A percentile compares a stretch with the other conserved stretches of the same genome.
Conservation (phyloP, 1,140 invertebrate genomes). For the Campoletis sonorensis region DNA sequence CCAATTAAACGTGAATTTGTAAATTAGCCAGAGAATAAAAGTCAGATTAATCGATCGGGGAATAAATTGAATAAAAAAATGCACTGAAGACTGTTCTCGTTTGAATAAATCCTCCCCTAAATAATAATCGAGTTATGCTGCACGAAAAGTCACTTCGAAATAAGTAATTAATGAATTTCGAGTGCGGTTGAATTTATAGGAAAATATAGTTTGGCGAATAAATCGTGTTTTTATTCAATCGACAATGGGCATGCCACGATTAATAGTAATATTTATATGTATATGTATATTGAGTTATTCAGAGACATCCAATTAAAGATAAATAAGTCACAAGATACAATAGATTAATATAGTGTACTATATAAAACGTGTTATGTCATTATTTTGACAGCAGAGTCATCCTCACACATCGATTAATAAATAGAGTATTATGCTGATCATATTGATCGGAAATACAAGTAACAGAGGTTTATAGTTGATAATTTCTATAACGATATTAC, state of each 20-base stretch:
- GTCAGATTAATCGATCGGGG: too few species aligned
- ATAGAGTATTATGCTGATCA: background rate
- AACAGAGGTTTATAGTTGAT: background rate
- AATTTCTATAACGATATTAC: background rate
- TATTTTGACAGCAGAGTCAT: background rate
- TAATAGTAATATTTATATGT: background rate
- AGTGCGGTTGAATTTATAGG: slow-evolving; percentile 25
- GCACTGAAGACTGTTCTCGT: too few species aligned
- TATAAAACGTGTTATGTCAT: slow-evolving; percentile 2
- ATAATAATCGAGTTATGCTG: too few species aligned
- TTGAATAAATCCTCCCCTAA: too few species aligned
- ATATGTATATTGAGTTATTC: slow-evolving; percentile 1
- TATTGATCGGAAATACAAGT: background rate
- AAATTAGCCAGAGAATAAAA: too few species aligned
- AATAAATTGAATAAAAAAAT: too few species aligned
- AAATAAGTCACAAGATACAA: slow-evolving; percentile 18
- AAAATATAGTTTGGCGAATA: background rate
- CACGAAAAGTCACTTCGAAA: too few species aligned
- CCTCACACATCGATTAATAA: background rate
- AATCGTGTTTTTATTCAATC: background rate
- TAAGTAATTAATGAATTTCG: background rate
- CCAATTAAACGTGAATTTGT: too few species aligned
- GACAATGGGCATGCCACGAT: slow-evolving; percentile 9
- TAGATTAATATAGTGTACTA: background rate
- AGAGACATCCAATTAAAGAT: slow-evolving; percentile 25